These are phyloP conservation scores for Tetramorium parvispinum DNA, from an alignment of 1,140 invertebrate species.

Conservation along the genomic window DNA sequence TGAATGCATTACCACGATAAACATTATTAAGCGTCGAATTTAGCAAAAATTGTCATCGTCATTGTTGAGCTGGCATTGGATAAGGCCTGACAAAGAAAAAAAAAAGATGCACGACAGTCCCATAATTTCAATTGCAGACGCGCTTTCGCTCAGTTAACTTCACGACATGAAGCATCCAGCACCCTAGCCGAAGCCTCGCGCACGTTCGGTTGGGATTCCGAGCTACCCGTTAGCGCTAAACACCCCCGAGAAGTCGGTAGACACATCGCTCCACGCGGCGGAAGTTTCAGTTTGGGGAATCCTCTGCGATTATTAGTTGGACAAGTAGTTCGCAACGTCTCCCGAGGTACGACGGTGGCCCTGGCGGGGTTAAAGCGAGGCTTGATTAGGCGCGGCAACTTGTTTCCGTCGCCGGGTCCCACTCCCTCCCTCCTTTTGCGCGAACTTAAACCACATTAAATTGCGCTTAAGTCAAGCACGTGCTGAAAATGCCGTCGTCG, in stretches of 20 bases:
- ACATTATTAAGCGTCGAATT: background rate
- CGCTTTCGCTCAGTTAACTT: background rate
- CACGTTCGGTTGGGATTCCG: slow-evolving; percentile 40
- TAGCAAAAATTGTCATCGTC: background rate
- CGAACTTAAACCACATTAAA: slow-evolving; percentile 84
- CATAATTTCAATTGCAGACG: slow-evolving; percentile 3
- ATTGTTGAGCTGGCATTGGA: background rate
- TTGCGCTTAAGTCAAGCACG: slow-evolving; percentile 82
- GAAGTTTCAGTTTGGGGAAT: slow-evolving; percentile 79
- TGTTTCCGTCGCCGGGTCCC: slow-evolving; percentile 75
- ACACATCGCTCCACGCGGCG: slow-evolving; percentile 56
- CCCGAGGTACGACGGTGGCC: slow-evolving; percentile 33
- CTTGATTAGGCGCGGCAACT: slow-evolving; percentile 82
- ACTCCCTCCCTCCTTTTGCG: slow-evolving; percentile 64
- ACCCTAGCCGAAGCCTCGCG: background rate
- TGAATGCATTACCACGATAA: background rate
- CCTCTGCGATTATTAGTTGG: slow-evolving; percentile 83
- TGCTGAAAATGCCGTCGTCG: slow-evolving; percentile 74
- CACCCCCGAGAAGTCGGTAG: slow-evolving; percentile 19
- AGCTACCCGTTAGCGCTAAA: slow-evolving; percentile 45
- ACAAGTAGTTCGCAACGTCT: slow-evolving; percentile 81
- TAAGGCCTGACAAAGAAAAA: background rate
- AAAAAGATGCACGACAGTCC: no score
- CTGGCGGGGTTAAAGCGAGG: slow-evolving; percentile 79
- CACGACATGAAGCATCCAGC: background rate